Conservation (phyloP, 2,113 vertebrate genomes). For the Carassius auratus region DNA sequence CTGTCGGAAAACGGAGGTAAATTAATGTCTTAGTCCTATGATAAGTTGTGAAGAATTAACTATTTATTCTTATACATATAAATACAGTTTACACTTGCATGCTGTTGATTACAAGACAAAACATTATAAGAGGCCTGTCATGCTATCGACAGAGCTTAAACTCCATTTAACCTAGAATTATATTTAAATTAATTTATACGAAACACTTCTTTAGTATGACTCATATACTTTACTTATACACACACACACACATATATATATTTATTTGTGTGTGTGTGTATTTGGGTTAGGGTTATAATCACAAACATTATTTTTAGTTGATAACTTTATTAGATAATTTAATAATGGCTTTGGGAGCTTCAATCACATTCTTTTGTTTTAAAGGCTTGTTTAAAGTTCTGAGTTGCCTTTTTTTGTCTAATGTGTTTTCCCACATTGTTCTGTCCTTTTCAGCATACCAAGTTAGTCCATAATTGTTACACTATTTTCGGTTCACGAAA, state of each 20-base stretch:
- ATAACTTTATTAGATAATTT: not conserved
- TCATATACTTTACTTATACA: not conserved
- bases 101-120: not conserved
- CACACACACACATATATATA: not conserved
- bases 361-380: not conserved
- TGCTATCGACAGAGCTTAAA: no score
- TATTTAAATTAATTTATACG: no score
- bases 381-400: not conserved
- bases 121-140: no score
- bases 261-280: no score
- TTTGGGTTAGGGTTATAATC: no score
- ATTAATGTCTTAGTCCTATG: not conserved
- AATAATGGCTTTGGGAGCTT: not conserved
- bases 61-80: not conserved
- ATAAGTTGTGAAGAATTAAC: not conserved
- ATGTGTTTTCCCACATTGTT: not conserved
- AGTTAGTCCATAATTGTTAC: slow-evolving; percentile 8
- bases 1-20: slow-evolving; percentile 93
- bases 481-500: not conserved
- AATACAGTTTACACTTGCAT: not conserved
- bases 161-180: no score
- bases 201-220: no score
- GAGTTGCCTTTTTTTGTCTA: not conserved
- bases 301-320: not conserved
- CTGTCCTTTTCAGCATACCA: not conserved